These are phyloP conservation scores for Montipora sp. DNA, from an alignment of 64 coral and sea anemone species.

Conservation along the genomic window DNA sequence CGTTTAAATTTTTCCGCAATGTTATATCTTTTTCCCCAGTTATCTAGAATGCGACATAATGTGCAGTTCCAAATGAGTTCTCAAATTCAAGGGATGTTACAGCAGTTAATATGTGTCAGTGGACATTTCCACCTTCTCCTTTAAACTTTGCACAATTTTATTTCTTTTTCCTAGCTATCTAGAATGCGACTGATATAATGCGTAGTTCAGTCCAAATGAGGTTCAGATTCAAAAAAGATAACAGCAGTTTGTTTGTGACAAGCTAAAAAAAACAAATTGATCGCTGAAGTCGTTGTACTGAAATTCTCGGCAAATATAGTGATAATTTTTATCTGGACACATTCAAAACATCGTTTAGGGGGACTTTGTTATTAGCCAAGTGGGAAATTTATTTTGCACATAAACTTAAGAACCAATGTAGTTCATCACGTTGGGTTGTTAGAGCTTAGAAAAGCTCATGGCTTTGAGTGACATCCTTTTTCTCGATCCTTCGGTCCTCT, in stretches of 20 bases:
- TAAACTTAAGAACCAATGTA: not conserved
- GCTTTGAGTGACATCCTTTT: not conserved
- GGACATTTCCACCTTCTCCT: no score
- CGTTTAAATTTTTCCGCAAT: not conserved
- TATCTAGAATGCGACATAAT: no score
- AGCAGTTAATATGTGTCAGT: no score
- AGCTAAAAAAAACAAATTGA: not conserved
- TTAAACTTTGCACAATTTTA: no score
- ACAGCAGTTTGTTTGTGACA: not conserved
- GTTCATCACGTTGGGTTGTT: no score
- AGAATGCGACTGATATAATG: not conserved
- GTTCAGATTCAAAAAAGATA: not conserved
- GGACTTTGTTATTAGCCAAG: not conserved
- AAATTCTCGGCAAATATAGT: no score
- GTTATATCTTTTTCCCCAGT: no score
- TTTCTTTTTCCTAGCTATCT: not conserved
- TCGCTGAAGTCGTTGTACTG: no score
- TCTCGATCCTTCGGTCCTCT: not conserved
- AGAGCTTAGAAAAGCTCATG: not conserved
- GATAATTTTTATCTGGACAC: no score
- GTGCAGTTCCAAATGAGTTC: no score
- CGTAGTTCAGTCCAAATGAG: not conserved
- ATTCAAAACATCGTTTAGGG: no score
- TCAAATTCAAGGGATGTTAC: not conserved
- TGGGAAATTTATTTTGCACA: not conserved